Conservation (phyloP, 2,113 vertebrate genomes). For the Cyanistes caeruleus region DNA sequence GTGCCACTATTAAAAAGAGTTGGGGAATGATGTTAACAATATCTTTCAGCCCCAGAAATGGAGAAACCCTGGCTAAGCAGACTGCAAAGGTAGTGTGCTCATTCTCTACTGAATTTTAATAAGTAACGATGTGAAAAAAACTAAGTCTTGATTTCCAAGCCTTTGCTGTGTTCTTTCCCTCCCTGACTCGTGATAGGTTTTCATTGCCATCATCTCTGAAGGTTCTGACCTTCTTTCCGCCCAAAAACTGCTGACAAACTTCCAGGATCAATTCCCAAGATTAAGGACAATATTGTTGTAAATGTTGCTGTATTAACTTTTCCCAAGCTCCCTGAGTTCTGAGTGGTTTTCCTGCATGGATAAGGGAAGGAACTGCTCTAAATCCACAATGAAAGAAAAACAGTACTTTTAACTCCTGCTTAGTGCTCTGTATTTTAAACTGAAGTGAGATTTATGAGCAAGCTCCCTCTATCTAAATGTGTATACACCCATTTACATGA, state of each 20-base stretch:
- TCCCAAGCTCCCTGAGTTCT: not conserved
- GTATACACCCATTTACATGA: not conserved
- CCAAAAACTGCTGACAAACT: not conserved
- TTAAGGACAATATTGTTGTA: not conserved
- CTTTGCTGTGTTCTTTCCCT: not conserved
- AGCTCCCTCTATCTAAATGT: not conserved
- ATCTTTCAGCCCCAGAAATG: not conserved
- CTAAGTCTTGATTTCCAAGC: not conserved
- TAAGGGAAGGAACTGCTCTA: not conserved
- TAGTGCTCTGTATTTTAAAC: not conserved
- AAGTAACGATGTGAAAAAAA: not conserved
- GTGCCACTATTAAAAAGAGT: not conserved
- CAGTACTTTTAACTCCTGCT: not conserved
- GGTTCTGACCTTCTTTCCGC: not conserved
- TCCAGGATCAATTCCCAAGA: not conserved
- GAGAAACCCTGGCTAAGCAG: not conserved
- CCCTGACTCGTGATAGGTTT: not conserved
- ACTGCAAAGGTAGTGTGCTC: not conserved
- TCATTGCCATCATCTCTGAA: not conserved
- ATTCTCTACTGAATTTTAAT: not conserved
- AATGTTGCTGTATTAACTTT: not conserved
- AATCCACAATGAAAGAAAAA: not conserved
- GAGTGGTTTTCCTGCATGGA: not conserved
- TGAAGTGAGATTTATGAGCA: slow-evolving; percentile 8
- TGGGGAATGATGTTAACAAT: not conserved